phyloP scores from a whole-genome alignment of 2,113 vertebrate genomes.

The Pteropus alecto region DNA sequence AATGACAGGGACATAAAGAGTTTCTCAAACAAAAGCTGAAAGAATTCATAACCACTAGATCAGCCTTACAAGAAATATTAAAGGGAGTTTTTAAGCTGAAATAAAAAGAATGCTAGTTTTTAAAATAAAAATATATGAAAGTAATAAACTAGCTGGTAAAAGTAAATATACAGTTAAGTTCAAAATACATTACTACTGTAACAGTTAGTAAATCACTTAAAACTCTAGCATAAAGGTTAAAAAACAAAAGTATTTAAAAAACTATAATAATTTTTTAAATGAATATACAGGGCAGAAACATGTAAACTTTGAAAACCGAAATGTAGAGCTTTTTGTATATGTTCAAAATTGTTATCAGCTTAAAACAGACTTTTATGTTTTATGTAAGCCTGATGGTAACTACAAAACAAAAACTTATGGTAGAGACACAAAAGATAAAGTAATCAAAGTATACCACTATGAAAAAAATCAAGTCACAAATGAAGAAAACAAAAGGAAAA shows the following conservation, averaged over 20 bases:
- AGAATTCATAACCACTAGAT: neutral
- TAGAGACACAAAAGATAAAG: neutral
- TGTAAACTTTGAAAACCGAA: too few species aligned
- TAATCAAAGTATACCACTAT: neutral
- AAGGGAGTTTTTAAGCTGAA: neutral
- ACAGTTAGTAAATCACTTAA: neutral
- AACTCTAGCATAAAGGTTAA: too few species aligned
- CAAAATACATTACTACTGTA: neutral
- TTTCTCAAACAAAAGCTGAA: neutral
- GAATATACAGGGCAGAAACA: neutral
- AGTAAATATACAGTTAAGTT: neutral
- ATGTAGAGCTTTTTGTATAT: too few species aligned
- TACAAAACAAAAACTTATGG: too few species aligned
- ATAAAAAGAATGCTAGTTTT: neutral
- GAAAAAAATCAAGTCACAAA: neutral
- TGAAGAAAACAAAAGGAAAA: neutral
- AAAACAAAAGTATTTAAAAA: neutral
- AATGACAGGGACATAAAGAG: neutral
- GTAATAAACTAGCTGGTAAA: neutral
- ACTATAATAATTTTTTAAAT: neutral
- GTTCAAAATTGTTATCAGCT: too few species aligned
- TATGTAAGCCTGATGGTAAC: too few species aligned
- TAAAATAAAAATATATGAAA: neutral
- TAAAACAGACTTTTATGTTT: too few species aligned
- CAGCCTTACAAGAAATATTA: neutral